These are phyloP conservation scores for Stictonetta naevosa DNA, from an alignment of 2,113 vertebrate species.

Conservation along the genomic window DNA sequence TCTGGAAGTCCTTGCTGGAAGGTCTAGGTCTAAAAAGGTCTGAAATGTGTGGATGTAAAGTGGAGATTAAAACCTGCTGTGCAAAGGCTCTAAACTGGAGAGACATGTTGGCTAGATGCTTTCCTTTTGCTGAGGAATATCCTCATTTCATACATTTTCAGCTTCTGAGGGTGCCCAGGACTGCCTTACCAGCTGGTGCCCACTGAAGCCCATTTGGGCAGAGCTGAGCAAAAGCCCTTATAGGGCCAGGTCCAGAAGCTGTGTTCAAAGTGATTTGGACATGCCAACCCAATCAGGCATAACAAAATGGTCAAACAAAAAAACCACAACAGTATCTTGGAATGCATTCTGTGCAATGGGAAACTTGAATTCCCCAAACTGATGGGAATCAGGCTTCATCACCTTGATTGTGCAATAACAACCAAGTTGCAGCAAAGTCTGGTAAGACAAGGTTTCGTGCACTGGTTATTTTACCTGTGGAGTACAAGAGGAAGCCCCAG, in stretches of 20 bases:
- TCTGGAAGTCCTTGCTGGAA: not conserved
- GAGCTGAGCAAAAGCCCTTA: not conserved
- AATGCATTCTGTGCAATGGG: not conserved
- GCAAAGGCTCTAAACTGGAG: not conserved
- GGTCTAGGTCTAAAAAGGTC: not conserved
- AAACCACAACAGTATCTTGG: not conserved
- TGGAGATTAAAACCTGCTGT: not conserved
- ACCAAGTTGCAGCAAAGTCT: not conserved
- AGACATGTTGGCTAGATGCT: not conserved
- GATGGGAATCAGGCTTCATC: not conserved
- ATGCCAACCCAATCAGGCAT: not conserved
- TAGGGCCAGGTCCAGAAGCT: not conserved
- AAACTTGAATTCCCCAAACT: not conserved
- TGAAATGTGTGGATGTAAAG: not conserved
- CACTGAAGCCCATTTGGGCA: not conserved
- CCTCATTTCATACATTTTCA: not conserved
- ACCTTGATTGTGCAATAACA: not conserved
- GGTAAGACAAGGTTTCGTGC: not conserved
- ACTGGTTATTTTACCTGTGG: not conserved
- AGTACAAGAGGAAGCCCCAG: not conserved
- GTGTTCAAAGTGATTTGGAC: not conserved
- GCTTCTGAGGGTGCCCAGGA: not conserved
- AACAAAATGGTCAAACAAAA: not conserved
- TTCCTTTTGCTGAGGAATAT: not conserved
- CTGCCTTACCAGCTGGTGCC: not conserved